Evolutionary conservation across 2,888 invertebrate genomes (phyloP).

Genomic region (Plagodis dolabraria): DNA sequence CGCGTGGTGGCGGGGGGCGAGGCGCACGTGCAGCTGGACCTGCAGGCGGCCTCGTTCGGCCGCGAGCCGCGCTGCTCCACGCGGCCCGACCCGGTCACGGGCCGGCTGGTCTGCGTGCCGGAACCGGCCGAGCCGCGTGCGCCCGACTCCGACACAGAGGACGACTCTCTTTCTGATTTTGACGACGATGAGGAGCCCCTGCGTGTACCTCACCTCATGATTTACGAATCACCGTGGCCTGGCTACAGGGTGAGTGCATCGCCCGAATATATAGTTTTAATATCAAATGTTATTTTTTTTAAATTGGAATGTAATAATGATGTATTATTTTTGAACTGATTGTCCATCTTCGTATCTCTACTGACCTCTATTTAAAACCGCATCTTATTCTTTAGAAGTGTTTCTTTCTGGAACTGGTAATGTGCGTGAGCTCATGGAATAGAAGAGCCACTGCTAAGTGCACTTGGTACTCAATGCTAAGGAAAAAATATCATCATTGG

Average conservation of each 20-base stretch:
- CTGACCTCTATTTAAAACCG: too few species aligned
- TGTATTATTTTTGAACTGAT: too few species aligned
- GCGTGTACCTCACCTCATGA: conserved; percentile 81
- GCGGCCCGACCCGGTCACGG: conserved; percentile 89
- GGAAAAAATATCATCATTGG: too few species aligned
- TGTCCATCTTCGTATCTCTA: too few species aligned
- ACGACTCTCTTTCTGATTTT: conserved; percentile 39
- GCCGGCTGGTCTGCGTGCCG: conserved; percentile 78
- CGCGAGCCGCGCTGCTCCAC: conserved; percentile 85
- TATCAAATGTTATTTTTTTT: too few species aligned
- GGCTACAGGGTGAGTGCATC: conserved; percentile 80
- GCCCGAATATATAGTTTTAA: too few species aligned
- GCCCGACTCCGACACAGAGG: conserved; percentile 43
- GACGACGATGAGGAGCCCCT: conserved; percentile 68
- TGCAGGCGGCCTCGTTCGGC: conserved; percentile 91
- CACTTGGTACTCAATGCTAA: too few species aligned
- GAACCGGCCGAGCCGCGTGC: conserved; percentile 48
- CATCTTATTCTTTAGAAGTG: too few species aligned
- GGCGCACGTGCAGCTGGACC: conserved; percentile 87
- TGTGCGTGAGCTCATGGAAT: too few species aligned
- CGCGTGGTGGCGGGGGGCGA: conserved; percentile 89
- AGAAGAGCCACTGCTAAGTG: too few species aligned
- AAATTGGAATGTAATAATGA: too few species aligned
- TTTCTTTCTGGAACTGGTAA: too few species aligned
- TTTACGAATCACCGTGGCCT: conserved; percentile 90